phyloP scores from a whole-genome alignment of 2,888 invertebrate species.

The Bellardia pandia region DNA sequence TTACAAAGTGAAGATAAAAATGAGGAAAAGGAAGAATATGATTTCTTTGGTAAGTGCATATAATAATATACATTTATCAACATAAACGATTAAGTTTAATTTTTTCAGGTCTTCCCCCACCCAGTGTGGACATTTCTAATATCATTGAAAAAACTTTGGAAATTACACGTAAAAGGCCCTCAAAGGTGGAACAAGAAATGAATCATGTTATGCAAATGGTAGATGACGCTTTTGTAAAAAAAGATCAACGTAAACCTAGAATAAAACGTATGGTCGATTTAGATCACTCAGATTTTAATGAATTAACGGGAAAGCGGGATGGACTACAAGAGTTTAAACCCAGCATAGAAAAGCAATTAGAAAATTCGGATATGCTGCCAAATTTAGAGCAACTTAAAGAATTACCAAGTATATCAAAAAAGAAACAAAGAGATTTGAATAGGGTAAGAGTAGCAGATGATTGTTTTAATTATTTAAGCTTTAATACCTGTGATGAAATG shows the following conservation, averaged over 20 bases:
- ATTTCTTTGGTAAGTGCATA: conserved; percentile 75
- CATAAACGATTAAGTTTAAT: not conserved
- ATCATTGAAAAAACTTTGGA: conserved; percentile 75
- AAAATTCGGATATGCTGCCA: conserved; percentile 77
- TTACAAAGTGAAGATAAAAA: conserved; percentile 66
- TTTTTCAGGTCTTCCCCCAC: conserved; percentile 76
- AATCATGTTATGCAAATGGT: conserved; percentile 75
- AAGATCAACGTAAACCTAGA: conserved; percentile 50
- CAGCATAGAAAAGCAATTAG: conserved; percentile 77
- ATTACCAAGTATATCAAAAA: conserved; percentile 82
- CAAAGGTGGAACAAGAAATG: conserved; percentile 74
- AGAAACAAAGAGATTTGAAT: conserved; percentile 84
- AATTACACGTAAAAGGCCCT: conserved; percentile 52
- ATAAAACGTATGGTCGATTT: conserved; percentile 72
- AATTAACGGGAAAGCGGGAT: conserved; percentile 74
- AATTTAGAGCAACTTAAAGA: conserved; percentile 86
- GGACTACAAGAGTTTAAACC: conserved; percentile 70
- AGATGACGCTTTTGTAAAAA: conserved; percentile 75
- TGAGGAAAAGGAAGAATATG: conserved; percentile 75
- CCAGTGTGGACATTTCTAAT: conserved; percentile 74
- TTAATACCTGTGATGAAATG: conserved; percentile 81
- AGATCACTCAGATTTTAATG: conserved; percentile 75
- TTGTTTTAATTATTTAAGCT: not conserved
- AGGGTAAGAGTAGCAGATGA: conserved; percentile 77
- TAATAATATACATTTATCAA: not conserved